A percentile compares a stretch with the other conserved stretches of the same genome.
These are phyloP conservation scores for Salminus brasiliensis DNA, from an alignment of 2,113 vertebrate species.

Conservation along the genomic window DNA sequence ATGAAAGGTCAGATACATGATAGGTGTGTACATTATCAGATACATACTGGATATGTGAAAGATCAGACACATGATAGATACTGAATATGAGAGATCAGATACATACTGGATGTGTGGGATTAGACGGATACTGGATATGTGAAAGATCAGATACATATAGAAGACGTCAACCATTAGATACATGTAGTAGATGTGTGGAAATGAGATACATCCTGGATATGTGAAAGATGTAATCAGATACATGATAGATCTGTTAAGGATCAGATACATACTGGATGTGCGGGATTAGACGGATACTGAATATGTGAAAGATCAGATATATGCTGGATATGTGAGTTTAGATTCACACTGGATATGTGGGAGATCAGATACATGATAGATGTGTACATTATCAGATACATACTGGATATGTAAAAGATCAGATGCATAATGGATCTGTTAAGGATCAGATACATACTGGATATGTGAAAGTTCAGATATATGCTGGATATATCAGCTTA, in stretches of 20 bases:
- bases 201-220: too few species aligned
- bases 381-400: neutral
- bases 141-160: too few species aligned
- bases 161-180: too few species aligned
- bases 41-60: neutral
- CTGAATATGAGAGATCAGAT: neutral
- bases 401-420: neutral
- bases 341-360: neutral
- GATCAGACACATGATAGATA: neutral
- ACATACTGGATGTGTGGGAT: neutral
- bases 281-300: neutral
- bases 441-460: neutral
- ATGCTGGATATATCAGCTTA: neutral
- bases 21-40: neutral
- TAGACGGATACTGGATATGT: neutral
- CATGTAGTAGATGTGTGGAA: too few species aligned
- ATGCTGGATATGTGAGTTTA: neutral
- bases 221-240: too few species aligned
- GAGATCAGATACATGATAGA: neutral
- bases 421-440: neutral
- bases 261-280: neutral
- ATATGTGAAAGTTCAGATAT: neutral
- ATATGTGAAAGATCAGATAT: neutral
- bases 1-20: neutral
- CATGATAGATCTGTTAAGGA: too few species aligned